phyloP scores from a whole-genome alignment of 2,797 vertebrate genomes.

The Paguma larvata region DNA sequence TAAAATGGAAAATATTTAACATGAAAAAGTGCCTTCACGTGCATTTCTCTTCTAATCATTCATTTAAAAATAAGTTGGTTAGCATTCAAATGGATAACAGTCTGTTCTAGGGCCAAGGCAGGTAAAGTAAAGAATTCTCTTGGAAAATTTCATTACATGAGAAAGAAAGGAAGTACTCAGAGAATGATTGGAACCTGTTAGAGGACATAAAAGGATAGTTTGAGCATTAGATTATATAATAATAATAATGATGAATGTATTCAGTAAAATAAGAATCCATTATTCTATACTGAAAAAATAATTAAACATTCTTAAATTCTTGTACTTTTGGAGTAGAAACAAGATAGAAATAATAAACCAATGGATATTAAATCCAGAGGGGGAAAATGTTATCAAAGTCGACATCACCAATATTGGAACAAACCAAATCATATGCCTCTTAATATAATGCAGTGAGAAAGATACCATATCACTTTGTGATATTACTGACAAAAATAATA shows the following conservation, averaged over 20 bases:
- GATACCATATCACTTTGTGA: not conserved
- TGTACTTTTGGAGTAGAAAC: not conserved
- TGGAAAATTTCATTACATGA: not conserved
- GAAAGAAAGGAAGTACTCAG: not conserved
- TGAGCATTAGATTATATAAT: not conserved
- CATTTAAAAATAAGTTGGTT: not conserved
- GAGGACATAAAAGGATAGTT: not conserved
- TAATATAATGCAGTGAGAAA: not conserved
- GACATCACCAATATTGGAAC: not conserved
- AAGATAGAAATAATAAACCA: not conserved
- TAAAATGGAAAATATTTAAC: not conserved
- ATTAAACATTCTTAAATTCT: not conserved
- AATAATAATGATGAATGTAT: not conserved
- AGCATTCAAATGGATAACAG: not conserved
- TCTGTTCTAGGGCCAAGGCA: not conserved
- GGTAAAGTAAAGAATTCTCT: not conserved
- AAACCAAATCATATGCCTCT: not conserved
- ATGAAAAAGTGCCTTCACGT: not conserved
- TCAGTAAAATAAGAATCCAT: not conserved
- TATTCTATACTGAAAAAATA: not conserved
- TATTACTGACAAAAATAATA: not conserved
- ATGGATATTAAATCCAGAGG: not conserved
- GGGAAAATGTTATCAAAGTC: not conserved
- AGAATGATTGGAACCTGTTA: not conserved
- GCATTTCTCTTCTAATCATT: not conserved